Conservation (phyloP, 1,140 invertebrate genomes). For the Sitophilus oryzae region DNA sequence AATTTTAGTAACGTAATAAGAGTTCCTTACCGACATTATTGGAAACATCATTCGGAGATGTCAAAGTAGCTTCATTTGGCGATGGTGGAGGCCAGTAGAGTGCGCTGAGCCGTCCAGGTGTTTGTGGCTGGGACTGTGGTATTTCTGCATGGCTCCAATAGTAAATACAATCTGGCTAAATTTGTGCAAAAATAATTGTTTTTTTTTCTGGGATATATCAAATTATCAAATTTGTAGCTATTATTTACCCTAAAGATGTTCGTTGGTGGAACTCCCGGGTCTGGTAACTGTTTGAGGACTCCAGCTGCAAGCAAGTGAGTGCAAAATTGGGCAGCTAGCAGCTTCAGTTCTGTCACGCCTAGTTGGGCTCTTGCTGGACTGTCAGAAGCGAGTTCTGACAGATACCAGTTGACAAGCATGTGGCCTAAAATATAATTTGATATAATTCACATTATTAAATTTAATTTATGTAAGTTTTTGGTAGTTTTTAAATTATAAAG, state of each 20-base stretch:
- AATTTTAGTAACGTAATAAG: background rate
- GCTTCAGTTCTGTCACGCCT: conserved; percentile 65
- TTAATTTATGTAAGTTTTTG: too few relatives aligned
- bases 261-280: conserved; percentile 58
- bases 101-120: conserved; percentile 59
- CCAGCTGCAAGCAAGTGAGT: conserved; percentile 84
- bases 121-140: conserved; percentile 56
- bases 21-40: conserved; percentile 3
- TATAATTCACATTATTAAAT: too few relatives aligned
- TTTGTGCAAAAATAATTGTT: background rate
- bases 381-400: conserved; percentile 69
- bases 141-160: conserved; percentile 78
- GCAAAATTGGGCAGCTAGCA: conserved; percentile 74
- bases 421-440: conserved; percentile 64
- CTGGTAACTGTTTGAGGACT: conserved; percentile 71
- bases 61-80: conserved; percentile 28
- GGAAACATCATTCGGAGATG: conserved; percentile 13
- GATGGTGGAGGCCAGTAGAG: conserved; percentile 40
- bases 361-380: conserved; percentile 57
- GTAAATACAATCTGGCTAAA: conserved; percentile 82
- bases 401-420: conserved; percentile 84
- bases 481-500: too few relatives aligned
- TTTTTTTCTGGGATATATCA: background rate
- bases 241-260: conserved; percentile 68
- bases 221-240: conserved; percentile 1